phyloP scores from a whole-genome alignment of 1,140 invertebrate genomes.

The Cydia strobilella region DNA sequence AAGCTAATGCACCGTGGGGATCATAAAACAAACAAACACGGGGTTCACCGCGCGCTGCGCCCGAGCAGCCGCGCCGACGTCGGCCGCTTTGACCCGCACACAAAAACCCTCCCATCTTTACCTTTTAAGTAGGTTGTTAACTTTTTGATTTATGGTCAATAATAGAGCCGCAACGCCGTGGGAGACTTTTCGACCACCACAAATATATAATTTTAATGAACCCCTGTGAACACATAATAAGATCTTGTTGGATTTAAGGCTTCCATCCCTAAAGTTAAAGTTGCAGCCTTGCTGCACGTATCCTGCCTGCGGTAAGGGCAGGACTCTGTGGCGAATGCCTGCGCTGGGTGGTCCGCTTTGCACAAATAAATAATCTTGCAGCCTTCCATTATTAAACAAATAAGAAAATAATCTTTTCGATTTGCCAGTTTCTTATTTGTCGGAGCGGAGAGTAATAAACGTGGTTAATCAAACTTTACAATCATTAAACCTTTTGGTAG shows the following conservation, averaged over 20 bases:
- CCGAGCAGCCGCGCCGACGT: slow-evolving; percentile 59
- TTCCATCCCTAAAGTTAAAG: slow-evolving; percentile 41
- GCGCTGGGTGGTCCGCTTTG: slow-evolving; percentile 56
- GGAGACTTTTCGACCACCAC: slow-evolving; percentile 70
- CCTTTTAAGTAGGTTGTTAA: slow-evolving; percentile 80
- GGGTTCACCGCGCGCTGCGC: slow-evolving; percentile 49
- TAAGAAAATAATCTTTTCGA: slow-evolving; percentile 34
- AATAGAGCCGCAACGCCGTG: slow-evolving; percentile 79
- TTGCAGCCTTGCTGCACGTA: neutral
- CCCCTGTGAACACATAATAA: slow-evolving; percentile 69
- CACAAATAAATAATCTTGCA: slow-evolving; percentile 35
- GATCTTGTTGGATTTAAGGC: slow-evolving; percentile 55
- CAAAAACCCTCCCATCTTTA: slow-evolving; percentile 73
- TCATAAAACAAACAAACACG: slow-evolving; percentile 76
- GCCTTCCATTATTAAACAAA: slow-evolving; percentile 31
- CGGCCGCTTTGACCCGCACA: slow-evolving; percentile 72
- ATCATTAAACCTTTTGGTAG: slow-evolving; percentile 14
- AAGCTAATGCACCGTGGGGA: slow-evolving; percentile 76
- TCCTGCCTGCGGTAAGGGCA: slow-evolving; percentile 24
- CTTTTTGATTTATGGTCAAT: slow-evolving; percentile 80
- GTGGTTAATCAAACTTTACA: slow-evolving; percentile 27
- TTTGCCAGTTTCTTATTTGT: slow-evolving; percentile 12
- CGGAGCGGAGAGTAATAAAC: slow-evolving; percentile 12
- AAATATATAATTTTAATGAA: slow-evolving; percentile 76
- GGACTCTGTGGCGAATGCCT: slow-evolving; percentile 33